phyloP scores from a whole-genome alignment of 1,140 invertebrate species.

The Drosophila miranda region DNA sequence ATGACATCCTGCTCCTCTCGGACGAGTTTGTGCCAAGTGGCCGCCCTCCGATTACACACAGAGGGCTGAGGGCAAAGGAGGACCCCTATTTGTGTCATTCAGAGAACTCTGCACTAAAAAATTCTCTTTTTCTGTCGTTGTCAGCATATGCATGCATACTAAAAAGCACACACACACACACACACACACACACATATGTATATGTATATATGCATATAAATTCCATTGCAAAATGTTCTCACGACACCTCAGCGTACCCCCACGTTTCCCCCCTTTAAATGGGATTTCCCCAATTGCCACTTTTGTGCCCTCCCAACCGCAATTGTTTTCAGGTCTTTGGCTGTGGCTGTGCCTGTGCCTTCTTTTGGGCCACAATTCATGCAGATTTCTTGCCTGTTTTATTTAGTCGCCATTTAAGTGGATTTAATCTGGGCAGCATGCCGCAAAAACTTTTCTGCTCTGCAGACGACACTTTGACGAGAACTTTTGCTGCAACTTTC shows the following conservation, averaged over 20 bases:
- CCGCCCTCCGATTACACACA: conserved; percentile 47
- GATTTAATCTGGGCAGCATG: neutral
- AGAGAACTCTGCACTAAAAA: conserved; percentile 49
- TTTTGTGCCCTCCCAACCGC: conserved; percentile 24
- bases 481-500: conserved; percentile 12
- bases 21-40: conserved; percentile 48
- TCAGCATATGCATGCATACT: conserved; percentile 19
- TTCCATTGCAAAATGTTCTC: conserved; percentile 33
- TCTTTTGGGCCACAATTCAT: conserved; percentile 23
- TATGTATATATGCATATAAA: conserved; percentile 51
- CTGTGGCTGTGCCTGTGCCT: neutral
- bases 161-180: too few relatives aligned
- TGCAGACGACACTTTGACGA: conserved; percentile 18
- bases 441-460: conserved; percentile 33
- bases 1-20: conserved; percentile 50
- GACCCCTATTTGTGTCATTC: conserved; percentile 46
- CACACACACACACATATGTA: conserved; percentile 9
- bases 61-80: neutral
- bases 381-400: conserved; percentile 37
- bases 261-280: neutral
- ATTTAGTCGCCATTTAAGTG: conserved; percentile 28
- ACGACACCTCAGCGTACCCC: conserved; percentile 22
- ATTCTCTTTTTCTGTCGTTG: conserved; percentile 41
- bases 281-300: conserved; percentile 42
- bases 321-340: conserved; percentile 49